Evolutionary conservation across 2,888 invertebrate genomes (phyloP).

Genomic region (Digitonthophagus gazella): DNA sequence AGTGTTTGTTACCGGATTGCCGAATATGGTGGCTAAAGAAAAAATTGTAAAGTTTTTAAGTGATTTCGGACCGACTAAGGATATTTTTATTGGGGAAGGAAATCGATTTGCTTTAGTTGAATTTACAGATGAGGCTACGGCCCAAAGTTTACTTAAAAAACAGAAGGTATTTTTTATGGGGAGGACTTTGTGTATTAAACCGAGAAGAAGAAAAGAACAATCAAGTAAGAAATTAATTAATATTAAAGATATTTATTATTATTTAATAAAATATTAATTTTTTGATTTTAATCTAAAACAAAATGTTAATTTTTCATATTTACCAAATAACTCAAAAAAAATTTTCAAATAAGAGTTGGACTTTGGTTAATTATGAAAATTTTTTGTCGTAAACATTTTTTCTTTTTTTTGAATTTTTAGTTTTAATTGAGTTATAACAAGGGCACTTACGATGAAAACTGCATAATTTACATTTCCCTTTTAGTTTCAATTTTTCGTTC

Average conservation of each 20-base stretch:
- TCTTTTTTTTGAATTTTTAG: too few relatives aligned
- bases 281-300: too few relatives aligned
- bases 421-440: too few relatives aligned
- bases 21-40: conserved; percentile 34
- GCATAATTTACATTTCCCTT: too few relatives aligned
- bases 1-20: conserved; percentile 38
- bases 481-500: too few relatives aligned
- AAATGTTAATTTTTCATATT: too few relatives aligned
- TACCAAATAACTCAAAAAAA: too few relatives aligned
- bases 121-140: conserved; percentile 36
- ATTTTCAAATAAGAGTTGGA: too few relatives aligned
- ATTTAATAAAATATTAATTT: too few relatives aligned
- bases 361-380: too few relatives aligned
- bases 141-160: conserved; percentile 35
- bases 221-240: conserved; percentile 18
- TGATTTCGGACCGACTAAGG: conserved; percentile 39
- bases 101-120: conserved; percentile 40
- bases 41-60: conserved; percentile 41
- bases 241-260: not conserved
- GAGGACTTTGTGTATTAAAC: conserved; percentile 28
- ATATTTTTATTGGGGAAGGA: conserved; percentile 31
- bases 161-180: conserved; percentile 33
- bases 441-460: too few relatives aligned
- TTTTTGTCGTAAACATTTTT: too few relatives aligned
- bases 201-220: conserved; percentile 21